phyloP scores from a whole-genome alignment of 2,113 vertebrate species.

The Aix galericulata region DNA sequence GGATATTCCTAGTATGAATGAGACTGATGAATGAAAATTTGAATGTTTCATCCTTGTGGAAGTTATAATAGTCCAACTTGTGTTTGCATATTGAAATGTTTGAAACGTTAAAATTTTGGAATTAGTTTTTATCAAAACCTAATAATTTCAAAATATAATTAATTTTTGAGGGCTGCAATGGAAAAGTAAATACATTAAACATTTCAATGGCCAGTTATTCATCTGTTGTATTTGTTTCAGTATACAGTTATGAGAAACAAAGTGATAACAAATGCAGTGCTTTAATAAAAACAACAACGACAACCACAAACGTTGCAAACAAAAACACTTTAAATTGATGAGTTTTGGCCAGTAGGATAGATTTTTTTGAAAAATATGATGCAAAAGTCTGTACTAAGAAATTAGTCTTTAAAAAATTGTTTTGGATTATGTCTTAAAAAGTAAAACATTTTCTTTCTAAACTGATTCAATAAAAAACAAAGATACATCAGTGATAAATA shows the following conservation, averaged over 20 bases:
- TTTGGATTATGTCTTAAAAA: background rate
- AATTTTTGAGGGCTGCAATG: background rate
- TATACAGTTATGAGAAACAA: background rate
- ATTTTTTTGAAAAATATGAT: background rate
- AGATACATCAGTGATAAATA: background rate
- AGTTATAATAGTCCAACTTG: background rate
- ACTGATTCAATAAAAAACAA: background rate
- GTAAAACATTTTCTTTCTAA: background rate
- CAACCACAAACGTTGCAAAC: background rate
- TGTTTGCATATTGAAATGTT: background rate
- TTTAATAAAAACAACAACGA: background rate
- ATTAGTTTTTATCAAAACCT: background rate
- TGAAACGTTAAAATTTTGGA: background rate
- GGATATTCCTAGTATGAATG: background rate
- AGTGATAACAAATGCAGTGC: background rate
- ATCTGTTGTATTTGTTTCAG: background rate
- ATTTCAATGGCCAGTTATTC: background rate
- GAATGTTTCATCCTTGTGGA: background rate
- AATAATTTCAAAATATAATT: background rate
- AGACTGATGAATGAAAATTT: background rate
- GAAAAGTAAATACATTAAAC: background rate
- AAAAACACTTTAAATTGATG: background rate
- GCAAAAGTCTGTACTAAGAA: background rate
- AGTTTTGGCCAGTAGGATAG: background rate
- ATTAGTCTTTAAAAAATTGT: background rate